These are phyloP conservation scores for Pogonocherus hispidulus DNA, from an alignment of 2,888 invertebrate species.

Conservation along the genomic window DNA sequence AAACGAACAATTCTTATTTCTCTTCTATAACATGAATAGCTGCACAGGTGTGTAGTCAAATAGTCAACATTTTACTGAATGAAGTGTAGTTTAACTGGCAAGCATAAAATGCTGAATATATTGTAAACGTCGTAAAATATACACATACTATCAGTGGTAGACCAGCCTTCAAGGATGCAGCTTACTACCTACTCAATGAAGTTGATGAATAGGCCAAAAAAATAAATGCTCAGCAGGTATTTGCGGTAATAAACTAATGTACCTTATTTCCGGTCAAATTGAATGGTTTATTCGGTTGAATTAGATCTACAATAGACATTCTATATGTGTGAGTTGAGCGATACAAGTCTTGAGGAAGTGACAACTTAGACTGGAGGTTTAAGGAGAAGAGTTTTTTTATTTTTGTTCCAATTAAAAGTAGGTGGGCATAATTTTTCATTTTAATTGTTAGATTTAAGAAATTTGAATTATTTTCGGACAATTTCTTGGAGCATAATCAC, in stretches of 20 bases:
- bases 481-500: too few relatives aligned
- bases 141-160: background rate
- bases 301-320: background rate
- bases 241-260: slow-evolving; percentile 17
- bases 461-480: too few relatives aligned
- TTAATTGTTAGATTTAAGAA: too few relatives aligned
- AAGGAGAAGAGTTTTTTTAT: too few relatives aligned
- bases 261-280: slow-evolving; percentile 15
- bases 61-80: slow-evolving; percentile 5
- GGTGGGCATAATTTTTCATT: too few relatives aligned
- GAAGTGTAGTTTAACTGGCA: slow-evolving; percentile 1
- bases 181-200: slow-evolving; percentile 4
- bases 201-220: slow-evolving; percentile 17
- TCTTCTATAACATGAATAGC: too few relatives aligned
- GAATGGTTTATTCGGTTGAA: background rate
- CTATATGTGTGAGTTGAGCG: background rate
- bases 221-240: slow-evolving; percentile 21
- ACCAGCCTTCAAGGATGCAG: background rate
- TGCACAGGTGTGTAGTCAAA: slow-evolving; percentile 10
- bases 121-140: slow-evolving; percentile 11
- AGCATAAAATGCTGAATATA: slow-evolving; percentile 15
- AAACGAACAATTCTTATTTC: too few relatives aligned
- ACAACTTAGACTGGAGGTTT: too few relatives aligned
- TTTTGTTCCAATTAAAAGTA: too few relatives aligned
- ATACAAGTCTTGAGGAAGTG: background rate